Percentiles rank a stretch among this genome's conserved stretches.
phyloP scores from a whole-genome alignment of 2,888 invertebrate genomes.

The Tetropium fuscum region DNA sequence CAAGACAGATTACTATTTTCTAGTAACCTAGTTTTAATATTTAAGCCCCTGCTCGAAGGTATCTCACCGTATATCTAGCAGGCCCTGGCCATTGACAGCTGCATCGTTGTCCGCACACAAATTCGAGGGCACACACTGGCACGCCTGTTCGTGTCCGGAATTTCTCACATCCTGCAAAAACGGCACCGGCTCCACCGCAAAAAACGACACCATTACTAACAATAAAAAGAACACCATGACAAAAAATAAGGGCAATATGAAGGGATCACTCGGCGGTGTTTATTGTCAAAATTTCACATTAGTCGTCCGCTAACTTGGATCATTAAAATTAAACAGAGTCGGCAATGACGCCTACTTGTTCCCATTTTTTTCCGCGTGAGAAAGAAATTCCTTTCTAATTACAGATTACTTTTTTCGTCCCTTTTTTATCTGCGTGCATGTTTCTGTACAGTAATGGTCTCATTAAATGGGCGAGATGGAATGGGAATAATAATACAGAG shows the following conservation, averaged over 20 bases:
- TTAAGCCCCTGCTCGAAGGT: no score
- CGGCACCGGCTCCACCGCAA: neutral
- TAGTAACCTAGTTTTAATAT: no score
- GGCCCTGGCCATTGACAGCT: conserved; percentile 77
- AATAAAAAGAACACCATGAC: conserved; percentile 19
- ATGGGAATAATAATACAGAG: neutral
- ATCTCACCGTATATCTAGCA: conserved; percentile 82
- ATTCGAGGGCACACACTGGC: conserved; percentile 84
- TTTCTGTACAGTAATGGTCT: neutral
- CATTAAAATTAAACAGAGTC: conserved; percentile 20
- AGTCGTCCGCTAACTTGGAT: conserved; percentile 13
- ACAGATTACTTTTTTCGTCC: conserved; percentile 10
- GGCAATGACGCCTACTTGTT: conserved; percentile 11
- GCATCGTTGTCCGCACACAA: conserved; percentile 77
- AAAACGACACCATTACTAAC: conserved; percentile 12
- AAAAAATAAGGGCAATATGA: conserved; percentile 14
- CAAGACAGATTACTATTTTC: no score
- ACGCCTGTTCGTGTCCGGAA: conserved; percentile 53
- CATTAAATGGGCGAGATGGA: neutral
- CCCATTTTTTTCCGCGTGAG: neutral
- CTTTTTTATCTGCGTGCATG: neutral
- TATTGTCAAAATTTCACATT: conserved; percentile 15
- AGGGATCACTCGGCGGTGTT: conserved; percentile 1
- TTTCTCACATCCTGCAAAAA: neutral
- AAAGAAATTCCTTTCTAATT: conserved; percentile 16